Evolutionary conservation across 2,113 vertebrate species (phyloP).

Genomic region (Anseranas semipalmata): DNA sequence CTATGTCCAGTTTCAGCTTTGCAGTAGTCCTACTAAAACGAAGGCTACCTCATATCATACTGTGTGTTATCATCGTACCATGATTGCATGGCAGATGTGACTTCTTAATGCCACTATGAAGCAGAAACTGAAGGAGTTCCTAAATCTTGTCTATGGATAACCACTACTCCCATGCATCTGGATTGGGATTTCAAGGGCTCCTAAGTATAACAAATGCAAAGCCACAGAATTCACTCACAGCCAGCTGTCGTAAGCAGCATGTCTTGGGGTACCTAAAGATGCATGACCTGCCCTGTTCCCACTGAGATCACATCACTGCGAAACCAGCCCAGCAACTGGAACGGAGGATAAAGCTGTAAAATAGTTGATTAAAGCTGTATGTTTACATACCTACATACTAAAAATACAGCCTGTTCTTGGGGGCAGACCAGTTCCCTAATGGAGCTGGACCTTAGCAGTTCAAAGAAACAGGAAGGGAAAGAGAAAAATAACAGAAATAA

Average conservation of each 20-base stretch:
- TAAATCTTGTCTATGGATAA: neutral
- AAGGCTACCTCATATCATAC: accelerated
- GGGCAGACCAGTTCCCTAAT: neutral
- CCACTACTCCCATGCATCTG: neutral
- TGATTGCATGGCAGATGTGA: neutral
- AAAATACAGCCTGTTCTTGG: neutral
- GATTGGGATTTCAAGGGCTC: neutral
- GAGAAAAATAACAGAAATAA: neutral
- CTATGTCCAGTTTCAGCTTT: neutral
- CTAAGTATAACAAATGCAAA: neutral
- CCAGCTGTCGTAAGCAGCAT: neutral
- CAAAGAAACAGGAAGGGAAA: slow-evolving; percentile 16
- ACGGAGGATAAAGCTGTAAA: neutral
- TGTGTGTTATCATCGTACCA: neutral
- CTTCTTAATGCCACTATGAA: neutral
- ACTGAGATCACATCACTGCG: neutral
- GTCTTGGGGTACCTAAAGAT: neutral
- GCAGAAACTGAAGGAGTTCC: neutral
- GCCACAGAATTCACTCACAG: accelerated
- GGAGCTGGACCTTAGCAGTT: neutral
- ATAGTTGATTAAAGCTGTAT: neutral
- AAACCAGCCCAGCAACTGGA: neutral
- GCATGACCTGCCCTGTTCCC: neutral
- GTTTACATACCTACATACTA: neutral
- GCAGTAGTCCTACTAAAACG: neutral